A percentile compares a stretch with the other conserved stretches of the same genome.
phyloP scores from a whole-genome alignment of 2,113 vertebrate genomes.

The Pycnonotus jocosus region DNA sequence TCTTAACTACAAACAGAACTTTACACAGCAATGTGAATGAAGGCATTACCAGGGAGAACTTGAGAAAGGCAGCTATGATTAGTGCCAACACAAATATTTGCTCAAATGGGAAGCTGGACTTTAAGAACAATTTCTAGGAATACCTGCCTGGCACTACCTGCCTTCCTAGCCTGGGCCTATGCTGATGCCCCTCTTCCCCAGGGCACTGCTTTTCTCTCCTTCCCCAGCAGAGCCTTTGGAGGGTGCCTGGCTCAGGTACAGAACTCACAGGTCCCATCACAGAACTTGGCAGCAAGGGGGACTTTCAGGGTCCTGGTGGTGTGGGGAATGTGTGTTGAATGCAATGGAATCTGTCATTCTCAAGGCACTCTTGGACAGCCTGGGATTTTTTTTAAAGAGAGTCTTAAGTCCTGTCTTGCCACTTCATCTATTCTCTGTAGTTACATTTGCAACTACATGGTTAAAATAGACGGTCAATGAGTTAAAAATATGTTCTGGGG shows the following conservation, averaged over 20 bases:
- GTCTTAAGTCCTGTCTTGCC: background rate
- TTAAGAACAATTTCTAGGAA: background rate
- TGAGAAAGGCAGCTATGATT: background rate
- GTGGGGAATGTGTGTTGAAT: background rate
- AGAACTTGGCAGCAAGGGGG: background rate
- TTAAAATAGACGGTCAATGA: background rate
- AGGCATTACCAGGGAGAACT: background rate
- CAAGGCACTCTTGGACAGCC: background rate
- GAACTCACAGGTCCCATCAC: background rate
- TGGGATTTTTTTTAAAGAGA: background rate
- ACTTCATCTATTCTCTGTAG: background rate
- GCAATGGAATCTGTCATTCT: background rate
- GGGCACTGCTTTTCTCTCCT: background rate
- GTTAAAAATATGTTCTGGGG: background rate
- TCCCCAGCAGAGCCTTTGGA: background rate
- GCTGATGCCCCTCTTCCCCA: background rate
- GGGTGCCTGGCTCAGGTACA: background rate
- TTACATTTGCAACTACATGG: background rate
- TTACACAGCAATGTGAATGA: background rate
- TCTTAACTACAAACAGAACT: background rate
- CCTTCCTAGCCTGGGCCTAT: background rate
- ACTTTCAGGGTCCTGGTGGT: background rate
- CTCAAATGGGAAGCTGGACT: background rate
- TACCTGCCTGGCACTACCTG: background rate
- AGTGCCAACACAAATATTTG: background rate